These are phyloP conservation scores for Cygnus buccinator DNA, from an alignment of 2,113 vertebrate genomes.

Conservation along the genomic window DNA sequence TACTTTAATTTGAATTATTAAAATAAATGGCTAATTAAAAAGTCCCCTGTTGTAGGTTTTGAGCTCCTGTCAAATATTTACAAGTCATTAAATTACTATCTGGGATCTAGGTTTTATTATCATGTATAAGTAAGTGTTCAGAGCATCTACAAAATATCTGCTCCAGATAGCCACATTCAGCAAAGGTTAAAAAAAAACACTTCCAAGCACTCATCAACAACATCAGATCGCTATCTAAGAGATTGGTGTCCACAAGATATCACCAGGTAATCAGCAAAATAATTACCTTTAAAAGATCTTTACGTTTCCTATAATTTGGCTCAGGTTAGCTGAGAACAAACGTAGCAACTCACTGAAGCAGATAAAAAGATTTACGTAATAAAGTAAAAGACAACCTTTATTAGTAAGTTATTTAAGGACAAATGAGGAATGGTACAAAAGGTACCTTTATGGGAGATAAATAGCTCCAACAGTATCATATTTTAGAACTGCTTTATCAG, in stretches of 20 bases:
- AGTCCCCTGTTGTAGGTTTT: neutral
- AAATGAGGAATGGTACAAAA: neutral
- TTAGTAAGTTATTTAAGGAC: neutral
- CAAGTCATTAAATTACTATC: rapidly evolving
- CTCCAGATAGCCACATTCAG: neutral
- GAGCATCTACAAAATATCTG: neutral
- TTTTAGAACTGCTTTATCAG: neutral
- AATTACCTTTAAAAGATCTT: neutral
- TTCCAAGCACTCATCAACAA: neutral
- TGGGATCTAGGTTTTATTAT: neutral
- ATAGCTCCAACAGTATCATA: neutral
- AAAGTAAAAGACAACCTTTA: neutral
- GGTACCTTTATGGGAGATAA: neutral
- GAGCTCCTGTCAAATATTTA: neutral
- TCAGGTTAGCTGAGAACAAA: neutral
- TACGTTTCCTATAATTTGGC: neutral
- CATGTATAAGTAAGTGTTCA: neutral
- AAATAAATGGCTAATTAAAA: neutral
- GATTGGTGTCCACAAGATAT: neutral
- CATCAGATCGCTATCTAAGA: neutral
- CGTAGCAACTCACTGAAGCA: neutral
- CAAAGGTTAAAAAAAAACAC: neutral
- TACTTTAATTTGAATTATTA: neutral
- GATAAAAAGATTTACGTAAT: neutral
- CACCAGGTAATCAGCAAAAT: neutral